A percentile compares a stretch with the other conserved stretches of the same genome.
These are phyloP conservation scores for Porphyrio hochstetteri DNA, from an alignment of 2,113 vertebrate species.

Conservation along the genomic window DNA sequence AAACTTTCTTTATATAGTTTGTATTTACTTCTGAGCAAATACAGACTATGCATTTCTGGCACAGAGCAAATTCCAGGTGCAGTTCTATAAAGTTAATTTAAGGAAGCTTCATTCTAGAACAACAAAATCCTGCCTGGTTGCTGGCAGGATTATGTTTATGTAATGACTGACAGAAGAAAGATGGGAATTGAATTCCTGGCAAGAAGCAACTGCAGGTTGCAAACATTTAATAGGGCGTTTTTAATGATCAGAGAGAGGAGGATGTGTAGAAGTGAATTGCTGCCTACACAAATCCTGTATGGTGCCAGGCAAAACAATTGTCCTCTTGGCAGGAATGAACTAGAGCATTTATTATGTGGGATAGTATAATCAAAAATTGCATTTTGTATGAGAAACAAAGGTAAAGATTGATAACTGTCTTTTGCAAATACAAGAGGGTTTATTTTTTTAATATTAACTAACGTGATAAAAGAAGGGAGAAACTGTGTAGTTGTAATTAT, in stretches of 20 bases:
- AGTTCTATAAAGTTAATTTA: neutral
- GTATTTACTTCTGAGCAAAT: neutral
- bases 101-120: neutral
- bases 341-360: neutral
- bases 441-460: neutral
- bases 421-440: neutral
- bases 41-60: neutral
- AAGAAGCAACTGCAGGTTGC: neutral
- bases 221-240: neutral
- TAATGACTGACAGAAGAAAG: neutral
- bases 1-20: neutral
- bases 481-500: neutral
- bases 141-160: neutral
- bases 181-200: neutral
- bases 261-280: neutral
- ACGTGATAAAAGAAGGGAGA: neutral
- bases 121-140: neutral
- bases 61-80: neutral
- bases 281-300: neutral
- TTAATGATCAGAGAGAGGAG: neutral
- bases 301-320: neutral
- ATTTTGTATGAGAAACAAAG: neutral
- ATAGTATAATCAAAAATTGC: neutral
- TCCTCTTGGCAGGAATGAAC: neutral
- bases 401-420: neutral